Percentiles rank a stretch among this genome's conserved stretches.
Evolutionary conservation across 1,140 invertebrate genomes (phyloP).

Genomic region (Lordiphosa stackelbergi): DNA sequence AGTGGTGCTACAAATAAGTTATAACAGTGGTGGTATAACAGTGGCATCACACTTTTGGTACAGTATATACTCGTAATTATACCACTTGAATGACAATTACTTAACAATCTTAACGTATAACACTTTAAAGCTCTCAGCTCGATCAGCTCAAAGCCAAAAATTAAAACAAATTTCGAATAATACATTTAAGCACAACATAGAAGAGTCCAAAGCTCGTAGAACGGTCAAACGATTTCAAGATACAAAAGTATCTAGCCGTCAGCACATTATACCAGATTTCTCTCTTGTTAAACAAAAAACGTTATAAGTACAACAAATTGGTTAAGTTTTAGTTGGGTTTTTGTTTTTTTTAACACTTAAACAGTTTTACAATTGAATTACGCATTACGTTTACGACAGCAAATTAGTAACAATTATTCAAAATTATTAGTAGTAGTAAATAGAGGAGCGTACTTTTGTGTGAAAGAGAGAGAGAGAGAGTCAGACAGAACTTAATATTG

Average conservation of each 20-base stretch:
- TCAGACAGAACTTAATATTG: slow-evolving; percentile 10
- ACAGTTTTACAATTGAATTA: slow-evolving; percentile 59
- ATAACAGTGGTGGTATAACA: background rate
- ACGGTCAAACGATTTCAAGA: background rate
- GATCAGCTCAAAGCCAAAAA: slow-evolving; percentile 34
- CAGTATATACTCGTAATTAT: too few relatives aligned
- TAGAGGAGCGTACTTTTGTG: slow-evolving; percentile 49
- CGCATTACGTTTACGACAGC: slow-evolving; percentile 63
- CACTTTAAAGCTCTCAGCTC: slow-evolving; percentile 16
- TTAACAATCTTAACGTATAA: background rate
- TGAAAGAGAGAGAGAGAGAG: slow-evolving; percentile 34
- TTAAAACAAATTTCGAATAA: slow-evolving; percentile 63
- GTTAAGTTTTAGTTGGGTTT: slow-evolving; percentile 23
- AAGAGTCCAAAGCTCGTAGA: too few relatives aligned
- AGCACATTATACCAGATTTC: slow-evolving; percentile 28
- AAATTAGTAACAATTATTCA: slow-evolving; percentile 63
- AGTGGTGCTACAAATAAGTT: too few relatives aligned
- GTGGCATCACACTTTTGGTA: background rate
- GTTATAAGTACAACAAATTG: slow-evolving; percentile 32
- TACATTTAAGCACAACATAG: slow-evolving; percentile 57
- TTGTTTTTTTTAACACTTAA: slow-evolving; percentile 27
- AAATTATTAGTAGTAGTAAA: slow-evolving; percentile 39
- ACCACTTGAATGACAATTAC: too few relatives aligned
- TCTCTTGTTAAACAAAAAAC: slow-evolving; percentile 2
- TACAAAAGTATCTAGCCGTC: slow-evolving; percentile 6